phyloP scores from a whole-genome alignment of 2,888 invertebrate species.

The Sturmia bella region DNA sequence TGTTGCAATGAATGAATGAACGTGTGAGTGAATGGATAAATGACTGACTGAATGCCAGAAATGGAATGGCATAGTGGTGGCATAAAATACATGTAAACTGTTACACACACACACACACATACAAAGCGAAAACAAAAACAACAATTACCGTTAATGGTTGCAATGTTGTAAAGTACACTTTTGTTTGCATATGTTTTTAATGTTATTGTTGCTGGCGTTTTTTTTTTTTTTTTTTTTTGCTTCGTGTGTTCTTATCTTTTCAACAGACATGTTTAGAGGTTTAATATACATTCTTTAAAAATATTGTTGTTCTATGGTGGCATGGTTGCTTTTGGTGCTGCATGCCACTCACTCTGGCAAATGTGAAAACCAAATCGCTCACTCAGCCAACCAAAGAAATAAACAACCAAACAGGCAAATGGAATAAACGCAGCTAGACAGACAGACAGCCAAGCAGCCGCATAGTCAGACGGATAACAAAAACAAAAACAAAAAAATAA shows the following conservation, averaged over 20 bases:
- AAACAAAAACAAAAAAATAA: slow-evolving; percentile 1
- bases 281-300: slow-evolving; percentile 45
- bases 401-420: slow-evolving; percentile 3
- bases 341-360: slow-evolving; percentile 39
- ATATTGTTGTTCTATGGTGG: slow-evolving; percentile 7
- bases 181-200: slow-evolving; percentile 35
- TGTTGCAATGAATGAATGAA: slow-evolving; percentile 15
- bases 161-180: slow-evolving; percentile 54
- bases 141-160: slow-evolving; percentile 51
- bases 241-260: neutral
- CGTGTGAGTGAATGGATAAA: slow-evolving; percentile 17
- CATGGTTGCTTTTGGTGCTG: slow-evolving; percentile 47
- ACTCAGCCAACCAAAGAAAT: neutral
- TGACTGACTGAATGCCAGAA: slow-evolving; percentile 28
- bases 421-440: neutral
- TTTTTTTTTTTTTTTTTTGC: slow-evolving; percentile 3
- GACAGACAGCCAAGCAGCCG: neutral
- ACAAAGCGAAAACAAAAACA: slow-evolving; percentile 9
- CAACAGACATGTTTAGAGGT: slow-evolving; percentile 1
- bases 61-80: slow-evolving; percentile 22
- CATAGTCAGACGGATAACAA: slow-evolving; percentile 8
- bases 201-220: slow-evolving; percentile 5
- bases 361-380: neutral
- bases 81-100: neutral
- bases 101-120: neutral